These are phyloP conservation scores for Rhabdornis inornatus DNA, from an alignment of 2,113 vertebrate genomes.

Conservation along the genomic window DNA sequence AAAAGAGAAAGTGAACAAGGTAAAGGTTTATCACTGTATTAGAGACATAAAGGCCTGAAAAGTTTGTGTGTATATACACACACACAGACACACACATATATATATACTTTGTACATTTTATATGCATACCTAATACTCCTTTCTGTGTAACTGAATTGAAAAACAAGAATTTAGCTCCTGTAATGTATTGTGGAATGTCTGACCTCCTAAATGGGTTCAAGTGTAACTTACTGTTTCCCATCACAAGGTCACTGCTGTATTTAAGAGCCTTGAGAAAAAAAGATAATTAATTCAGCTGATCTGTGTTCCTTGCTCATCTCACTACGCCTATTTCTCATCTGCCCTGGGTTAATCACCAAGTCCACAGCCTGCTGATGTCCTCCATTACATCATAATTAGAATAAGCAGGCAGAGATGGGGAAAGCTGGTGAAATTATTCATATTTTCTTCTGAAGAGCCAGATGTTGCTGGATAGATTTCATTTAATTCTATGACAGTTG, in stretches of 20 bases:
- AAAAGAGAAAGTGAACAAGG: not conserved
- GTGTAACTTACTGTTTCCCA: conserved; percentile 79
- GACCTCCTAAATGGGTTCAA: conserved; percentile 85
- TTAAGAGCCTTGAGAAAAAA: conserved; percentile 77
- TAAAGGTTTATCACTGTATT: not conserved
- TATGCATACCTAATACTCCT: not conserved
- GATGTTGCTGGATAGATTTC: conserved; percentile 85
- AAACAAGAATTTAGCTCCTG: not conserved
- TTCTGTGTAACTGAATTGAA: not conserved
- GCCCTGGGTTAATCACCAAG: conserved; percentile 89
- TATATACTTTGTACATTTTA: not conserved
- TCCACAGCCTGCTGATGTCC: conserved; percentile 84
- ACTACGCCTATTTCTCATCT: conserved; percentile 85
- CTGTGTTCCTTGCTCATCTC: conserved; percentile 83
- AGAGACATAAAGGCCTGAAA: not conserved
- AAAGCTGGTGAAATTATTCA: conserved; percentile 73
- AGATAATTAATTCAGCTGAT: conserved; percentile 84
- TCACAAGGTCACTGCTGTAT: conserved; percentile 86
- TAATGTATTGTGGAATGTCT: conserved; percentile 54
- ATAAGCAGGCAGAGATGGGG: conserved; percentile 76
- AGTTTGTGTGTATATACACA: rapidly evolving
- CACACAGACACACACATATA: rapidly evolving
- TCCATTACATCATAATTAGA: conserved; percentile 90
- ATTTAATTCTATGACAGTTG: conserved; percentile 82
- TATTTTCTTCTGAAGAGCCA: conserved; percentile 72